Base-by-base conservation (phyloP, 2,113 vertebrate species). In the Silurus asotus region DNA sequence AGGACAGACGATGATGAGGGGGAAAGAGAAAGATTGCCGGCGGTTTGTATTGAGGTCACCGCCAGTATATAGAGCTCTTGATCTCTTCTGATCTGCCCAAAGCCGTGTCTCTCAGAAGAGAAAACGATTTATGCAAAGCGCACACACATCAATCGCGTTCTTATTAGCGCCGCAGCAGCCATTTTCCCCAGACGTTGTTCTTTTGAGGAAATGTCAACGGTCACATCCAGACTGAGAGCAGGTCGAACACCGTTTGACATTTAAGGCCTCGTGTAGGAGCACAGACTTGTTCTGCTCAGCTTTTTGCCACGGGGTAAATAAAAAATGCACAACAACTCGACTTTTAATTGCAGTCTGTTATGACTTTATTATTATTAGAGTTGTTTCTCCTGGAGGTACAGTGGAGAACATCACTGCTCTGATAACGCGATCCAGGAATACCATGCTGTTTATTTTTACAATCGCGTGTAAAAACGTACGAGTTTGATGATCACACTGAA, bases 21-120 rank as follows among this genome's bases (percentile, higher is more conserved):
- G 87, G 84, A 94, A 94, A 94, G 95, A 92, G 93, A 88, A 89
- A 86, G 85, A 82, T 75, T 53, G 77, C 87, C 67, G 81, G 78
- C 51, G 75, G 61, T 74, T 67, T 85, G 83, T 74, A 85, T 83
- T 80, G 86, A 89, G 88, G 88, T 87, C 88, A 89, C 45, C 53
- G n/a, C 58, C 78, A 25, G 15, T 74, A 83, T 85, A 48, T 49
- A 85, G 20, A 87, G 69, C 64, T 58, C 83, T 87, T 85, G 84
- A 88, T 88, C 84, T 86, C 62, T 64, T 88, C 75, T 65, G 84
- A 86, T 85, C 88, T 81, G 17, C 56, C 17, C 76, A 58, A 17
- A 78, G 56, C 28, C 13, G 4, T 61, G 15, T 48, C 25, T 69
- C 13, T 45, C 14, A 49, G 17, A 28, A 84, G 74, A 51, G 77